Evolutionary conservation across 2,888 invertebrate species (phyloP).

Genomic region (Drosophila niveifrons): DNA sequence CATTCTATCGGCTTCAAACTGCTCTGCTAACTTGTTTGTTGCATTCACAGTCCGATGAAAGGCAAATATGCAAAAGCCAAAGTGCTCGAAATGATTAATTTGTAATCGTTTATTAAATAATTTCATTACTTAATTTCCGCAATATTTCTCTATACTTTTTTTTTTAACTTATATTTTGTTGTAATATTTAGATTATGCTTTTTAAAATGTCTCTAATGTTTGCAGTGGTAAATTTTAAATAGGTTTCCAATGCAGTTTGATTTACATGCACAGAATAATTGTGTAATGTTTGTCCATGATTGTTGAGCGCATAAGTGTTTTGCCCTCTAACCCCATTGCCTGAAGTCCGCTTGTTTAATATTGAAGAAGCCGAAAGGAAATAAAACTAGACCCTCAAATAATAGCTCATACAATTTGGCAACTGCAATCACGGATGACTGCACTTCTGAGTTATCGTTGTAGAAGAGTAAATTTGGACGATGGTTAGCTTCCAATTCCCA

Average conservation of each 20-base stretch:
- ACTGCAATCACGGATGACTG: not conserved
- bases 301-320: not conserved
- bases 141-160: no score
- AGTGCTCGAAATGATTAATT: not conserved
- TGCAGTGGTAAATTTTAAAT: no score
- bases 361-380: not conserved
- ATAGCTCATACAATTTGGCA: conserved; percentile 1
- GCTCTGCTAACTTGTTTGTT: not conserved
- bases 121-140: not conserved
- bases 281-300: not conserved
- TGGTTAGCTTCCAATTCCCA: conserved; percentile 1
- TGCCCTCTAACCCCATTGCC: not conserved
- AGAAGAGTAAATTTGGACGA: not conserved
- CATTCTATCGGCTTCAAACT: not conserved
- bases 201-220: no score
- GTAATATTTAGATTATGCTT: no score
- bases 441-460: not conserved
- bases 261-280: not conserved
- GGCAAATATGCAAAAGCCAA: conserved; percentile 1
- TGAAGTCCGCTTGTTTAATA: not conserved
- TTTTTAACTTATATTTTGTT: no score
- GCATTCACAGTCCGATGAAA: not conserved
- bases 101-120: not conserved
- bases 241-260: not conserved
- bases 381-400: not conserved